Conservation (phyloP, 2,113 vertebrate species). For the Neodon shergylaensis region DNA sequence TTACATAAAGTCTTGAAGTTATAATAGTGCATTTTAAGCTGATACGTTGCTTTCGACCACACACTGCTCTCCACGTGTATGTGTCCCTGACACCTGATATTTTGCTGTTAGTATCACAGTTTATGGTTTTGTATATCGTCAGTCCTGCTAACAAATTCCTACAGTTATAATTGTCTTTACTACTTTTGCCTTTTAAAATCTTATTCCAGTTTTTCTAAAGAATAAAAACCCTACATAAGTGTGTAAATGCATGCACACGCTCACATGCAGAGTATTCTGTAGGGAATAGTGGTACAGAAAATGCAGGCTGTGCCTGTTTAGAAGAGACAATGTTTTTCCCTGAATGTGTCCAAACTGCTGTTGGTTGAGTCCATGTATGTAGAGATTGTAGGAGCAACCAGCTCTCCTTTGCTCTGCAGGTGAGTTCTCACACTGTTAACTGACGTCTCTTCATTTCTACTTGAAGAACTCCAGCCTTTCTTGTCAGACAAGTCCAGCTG, state of each 20-base stretch:
- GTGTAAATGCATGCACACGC: not conserved
- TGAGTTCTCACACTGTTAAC: not conserved
- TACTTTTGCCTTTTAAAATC: not conserved
- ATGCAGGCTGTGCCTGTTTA: not conserved
- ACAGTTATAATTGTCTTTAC: not conserved
- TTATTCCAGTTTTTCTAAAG: not conserved
- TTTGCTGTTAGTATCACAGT: not conserved
- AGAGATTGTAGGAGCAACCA: not conserved
- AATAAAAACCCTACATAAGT: not conserved
- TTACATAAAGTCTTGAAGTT: not conserved
- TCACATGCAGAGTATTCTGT: not conserved
- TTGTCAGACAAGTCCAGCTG: not conserved
- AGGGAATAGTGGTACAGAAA: not conserved
- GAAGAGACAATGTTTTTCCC: not conserved
- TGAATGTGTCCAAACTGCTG: not conserved
- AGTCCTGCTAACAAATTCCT: not conserved
- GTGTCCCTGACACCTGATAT: not conserved
- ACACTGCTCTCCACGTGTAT: not conserved
- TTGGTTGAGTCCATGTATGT: not conserved
- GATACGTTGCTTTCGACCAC: not conserved
- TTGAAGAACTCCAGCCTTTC: not conserved
- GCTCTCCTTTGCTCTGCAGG: not conserved
- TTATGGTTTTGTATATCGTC: not conserved
- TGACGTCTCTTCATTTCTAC: not conserved
- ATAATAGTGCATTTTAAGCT: not conserved